Evolutionary conservation across 2,113 vertebrate species (phyloP), one percentile per base, ranked within the genome.

Genomic region (Aegithalos caudatus): DNA sequence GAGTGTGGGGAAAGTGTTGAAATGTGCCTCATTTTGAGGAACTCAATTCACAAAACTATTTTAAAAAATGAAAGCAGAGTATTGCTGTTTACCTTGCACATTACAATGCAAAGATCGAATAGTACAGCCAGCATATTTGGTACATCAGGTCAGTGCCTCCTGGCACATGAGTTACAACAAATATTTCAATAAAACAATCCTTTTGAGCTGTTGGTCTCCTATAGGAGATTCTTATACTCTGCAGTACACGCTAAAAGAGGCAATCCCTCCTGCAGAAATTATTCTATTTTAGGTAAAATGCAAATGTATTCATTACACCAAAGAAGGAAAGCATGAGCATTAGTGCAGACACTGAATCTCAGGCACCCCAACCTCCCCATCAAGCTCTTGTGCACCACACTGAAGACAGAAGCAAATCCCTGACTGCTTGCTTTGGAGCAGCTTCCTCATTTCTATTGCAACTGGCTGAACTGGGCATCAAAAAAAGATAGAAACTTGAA

Each of bases 381-480:
- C 27, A 47, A 35, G 7, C 0, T 0, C 17, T 58, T 60, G 17
- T 60, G 73, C 29, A 29, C 21, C 21, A 13, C 1, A 0, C 1
- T 62, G 18, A 20, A 58, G 27, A 60, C 27, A 89, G 31, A 77
- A 65, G 14, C 38, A 70, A 74, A 11, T 5, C 18, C 10, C 35
- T 69, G 31, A 27, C 20, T 56, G 3, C 7, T 22, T 56, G 15
- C 11, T 44, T 81, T 81, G 60, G 38, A 84, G n/a, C 42, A 78
- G 33, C 28, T 15, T n/a, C 27, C 80, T 77, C 2, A 11, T 42
- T 81, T 66, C 76, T 40, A 42, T 42, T 62, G 40, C 6, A 82
- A 20, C 12, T 91, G 48, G 11, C 7, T 88, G 37, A 85, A 67
- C 57, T 6, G 14, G 7, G 8, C 35, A 45, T 51, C 57, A 28